Evolutionary conservation across 2,797 vertebrate species (phyloP).

Genomic region (Echeneis naucrates): DNA sequence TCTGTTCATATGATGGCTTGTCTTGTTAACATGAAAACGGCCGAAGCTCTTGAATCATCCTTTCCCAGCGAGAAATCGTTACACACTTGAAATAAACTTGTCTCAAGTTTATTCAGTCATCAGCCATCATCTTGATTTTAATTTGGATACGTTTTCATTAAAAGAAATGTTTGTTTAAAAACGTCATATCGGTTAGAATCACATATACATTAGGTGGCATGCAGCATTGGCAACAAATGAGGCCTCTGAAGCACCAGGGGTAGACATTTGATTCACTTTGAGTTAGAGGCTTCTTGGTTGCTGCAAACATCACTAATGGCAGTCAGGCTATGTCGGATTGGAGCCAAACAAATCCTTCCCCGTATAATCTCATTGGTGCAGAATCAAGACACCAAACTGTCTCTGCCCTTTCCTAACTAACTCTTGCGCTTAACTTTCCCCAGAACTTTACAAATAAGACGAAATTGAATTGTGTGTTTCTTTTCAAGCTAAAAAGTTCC

Average conservation of each 20-base stretch:
- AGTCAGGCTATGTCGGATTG: slow-evolving; percentile 1
- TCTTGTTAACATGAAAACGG: too few relatives aligned
- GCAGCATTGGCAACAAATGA: slow-evolving; percentile 34
- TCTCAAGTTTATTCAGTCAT: too few relatives aligned
- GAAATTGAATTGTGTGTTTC: slow-evolving; percentile 9
- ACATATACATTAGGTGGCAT: slow-evolving; percentile 27
- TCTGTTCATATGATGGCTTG: too few relatives aligned
- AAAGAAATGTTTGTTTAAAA: slow-evolving; percentile 10
- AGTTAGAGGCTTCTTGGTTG: slow-evolving; percentile 4
- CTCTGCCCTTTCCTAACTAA: slow-evolving; percentile 28
- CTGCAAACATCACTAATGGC: slow-evolving; percentile 12
- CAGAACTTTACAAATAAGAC: slow-evolving; percentile 3
- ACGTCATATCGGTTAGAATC: not conserved
- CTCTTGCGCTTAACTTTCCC: slow-evolving; percentile 3
- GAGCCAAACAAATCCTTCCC: slow-evolving; percentile 13
- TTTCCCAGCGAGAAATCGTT: too few relatives aligned
- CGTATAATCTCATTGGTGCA: slow-evolving; percentile 2
- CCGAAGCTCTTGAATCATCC: too few relatives aligned
- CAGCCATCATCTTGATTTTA: not conserved
- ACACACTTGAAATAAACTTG: too few relatives aligned
- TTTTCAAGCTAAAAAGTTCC: not conserved
- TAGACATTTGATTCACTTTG: slow-evolving; percentile 4
- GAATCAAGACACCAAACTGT: slow-evolving; percentile 7
- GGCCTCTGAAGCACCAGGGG: not conserved
- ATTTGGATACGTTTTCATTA: not conserved